Percentiles rank a stretch among this genome's conserved stretches.
Conservation (phyloP, 2,797 vertebrate genomes). For the Cyprinella venusta region DNA sequence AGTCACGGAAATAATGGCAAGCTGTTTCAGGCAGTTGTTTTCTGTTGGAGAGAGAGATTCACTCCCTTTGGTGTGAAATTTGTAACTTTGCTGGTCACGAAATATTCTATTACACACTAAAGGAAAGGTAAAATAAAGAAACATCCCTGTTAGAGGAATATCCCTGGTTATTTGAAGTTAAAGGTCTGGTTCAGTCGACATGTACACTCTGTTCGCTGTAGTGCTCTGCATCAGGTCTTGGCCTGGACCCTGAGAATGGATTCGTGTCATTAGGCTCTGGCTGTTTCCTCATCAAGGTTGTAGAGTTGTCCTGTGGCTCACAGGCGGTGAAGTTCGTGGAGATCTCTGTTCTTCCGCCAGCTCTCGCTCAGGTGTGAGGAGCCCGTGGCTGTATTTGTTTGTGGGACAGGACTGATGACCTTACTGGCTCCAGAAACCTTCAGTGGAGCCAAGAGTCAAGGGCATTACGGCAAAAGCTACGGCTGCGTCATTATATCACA, state of each 20-base stretch:
- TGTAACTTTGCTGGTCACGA: no score
- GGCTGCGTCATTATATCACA: not conserved
- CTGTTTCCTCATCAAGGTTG: constrained; percentile 73
- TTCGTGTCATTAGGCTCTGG: constrained; percentile 68
- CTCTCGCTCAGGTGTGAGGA: constrained; percentile 70
- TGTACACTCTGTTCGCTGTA: not conserved
- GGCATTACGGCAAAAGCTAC: constrained; percentile 38
- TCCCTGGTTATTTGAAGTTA: not conserved
- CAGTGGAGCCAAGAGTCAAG: constrained; percentile 54
- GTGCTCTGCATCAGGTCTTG: not conserved
- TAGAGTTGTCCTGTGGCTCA: constrained; percentile 65
- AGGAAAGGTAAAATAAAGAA: not conserved
- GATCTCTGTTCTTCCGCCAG: constrained; percentile 61
- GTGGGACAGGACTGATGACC: constrained; percentile 46
- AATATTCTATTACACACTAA: not conserved
- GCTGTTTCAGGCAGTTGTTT: not conserved
- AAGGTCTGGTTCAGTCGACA: not conserved
- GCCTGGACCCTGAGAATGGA: constrained; percentile 58
- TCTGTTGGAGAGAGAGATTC: not conserved
- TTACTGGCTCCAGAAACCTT: constrained; percentile 56
- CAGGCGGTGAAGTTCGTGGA: constrained; percentile 64
- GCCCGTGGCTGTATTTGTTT: constrained; percentile 56
- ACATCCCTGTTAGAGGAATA: not conserved
- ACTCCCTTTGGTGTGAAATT: not conserved
- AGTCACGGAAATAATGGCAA: not conserved